Evolutionary conservation across 2,888 invertebrate genomes (phyloP).

Genomic region (Chrysotoxum bicinctum): DNA sequence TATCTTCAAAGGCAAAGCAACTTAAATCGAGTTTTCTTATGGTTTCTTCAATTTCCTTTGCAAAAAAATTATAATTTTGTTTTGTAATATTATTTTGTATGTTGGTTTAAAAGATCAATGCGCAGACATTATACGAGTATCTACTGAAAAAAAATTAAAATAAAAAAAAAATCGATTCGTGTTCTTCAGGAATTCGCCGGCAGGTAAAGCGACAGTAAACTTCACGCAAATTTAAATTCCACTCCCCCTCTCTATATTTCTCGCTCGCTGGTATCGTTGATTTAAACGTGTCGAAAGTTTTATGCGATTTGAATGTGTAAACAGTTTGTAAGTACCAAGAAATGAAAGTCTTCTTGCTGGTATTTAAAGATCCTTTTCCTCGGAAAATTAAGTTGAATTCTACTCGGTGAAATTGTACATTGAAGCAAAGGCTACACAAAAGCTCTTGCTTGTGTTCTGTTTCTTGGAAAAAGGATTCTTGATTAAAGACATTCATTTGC

Average conservation of each 20-base stretch:
- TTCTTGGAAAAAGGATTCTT: background rate
- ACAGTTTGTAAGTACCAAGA: slow-evolving; percentile 18
- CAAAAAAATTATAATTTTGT: background rate
- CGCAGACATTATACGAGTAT: slow-evolving; percentile 34
- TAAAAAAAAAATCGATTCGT: slow-evolving; percentile 9
- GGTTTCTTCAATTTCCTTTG: slow-evolving; percentile 19
- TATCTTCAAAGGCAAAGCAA: slow-evolving; percentile 43
- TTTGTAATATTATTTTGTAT: slow-evolving; percentile 12
- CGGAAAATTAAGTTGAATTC: slow-evolving; percentile 32
- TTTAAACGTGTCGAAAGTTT: slow-evolving; percentile 13
- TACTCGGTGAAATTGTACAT: background rate
- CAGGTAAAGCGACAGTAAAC: slow-evolving; percentile 51
- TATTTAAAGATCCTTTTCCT: slow-evolving; percentile 22
- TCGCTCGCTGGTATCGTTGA: background rate
- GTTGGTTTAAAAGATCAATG: slow-evolving; percentile 48
- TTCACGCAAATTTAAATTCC: slow-evolving; percentile 13
- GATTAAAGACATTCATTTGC: background rate
- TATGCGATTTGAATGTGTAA: slow-evolving; percentile 22
- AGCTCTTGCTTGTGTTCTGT: background rate
- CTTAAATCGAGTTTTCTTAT: slow-evolving; percentile 66
- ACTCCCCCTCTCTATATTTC: slow-evolving; percentile 26
- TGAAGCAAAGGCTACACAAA: slow-evolving; percentile 13
- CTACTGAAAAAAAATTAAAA: slow-evolving; percentile 2
- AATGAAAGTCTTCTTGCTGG: slow-evolving; percentile 16
- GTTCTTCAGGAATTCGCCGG: slow-evolving; percentile 62